Evolutionary conservation across 2,888 invertebrate species (phyloP), one percentile per base, ranked within the genome.

Genomic region (Diadegma fenestrale): DNA sequence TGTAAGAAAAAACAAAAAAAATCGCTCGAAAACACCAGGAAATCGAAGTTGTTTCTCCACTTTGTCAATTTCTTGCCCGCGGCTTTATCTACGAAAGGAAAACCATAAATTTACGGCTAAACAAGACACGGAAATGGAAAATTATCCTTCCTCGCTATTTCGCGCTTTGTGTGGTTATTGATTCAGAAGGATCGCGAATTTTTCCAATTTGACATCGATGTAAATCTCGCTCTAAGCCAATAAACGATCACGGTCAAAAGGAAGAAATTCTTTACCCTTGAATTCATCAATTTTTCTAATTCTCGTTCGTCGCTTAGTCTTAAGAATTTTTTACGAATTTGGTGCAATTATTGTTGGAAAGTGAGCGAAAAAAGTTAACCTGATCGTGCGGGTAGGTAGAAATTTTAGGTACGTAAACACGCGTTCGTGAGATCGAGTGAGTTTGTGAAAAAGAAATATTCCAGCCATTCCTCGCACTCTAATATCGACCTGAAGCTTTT

Each of bases 381-480:
- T 81, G 89, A 89, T 84, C 71, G 86, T 84, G 80, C 89, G 89
- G 91, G 91, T 91, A 91, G 90, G 91, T 91, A 91, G 87, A 78
- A 63, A 48, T 86, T 45, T 85, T 84, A 84, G 91, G 91, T 91
- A 91, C 87, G 91, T 91, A 91, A 86, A 87, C 41, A 68, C 72
- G 80, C 68, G 79, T 87, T 86, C 63, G 61, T 80, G 77, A 71
- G 37, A 72, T n/a, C 73, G 69, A 69, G 78, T 85, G 82, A 82
- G 51, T 54, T 54, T 22, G 22, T 26, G 7, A 17, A 37, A 41
- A 6, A 77, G 7, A 61, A 26, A 45, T 41, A 30, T 33, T 63
- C 37, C 71, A 3, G 26, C 48, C 63, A 77, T 68, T 81, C 69
- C 78, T 68, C 64, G 80, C 82, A 83, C 68, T 83, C 48, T 72